Evolutionary conservation across 2,888 invertebrate genomes (phyloP).

Genomic region (Amblyjoppa fuscipennis): DNA sequence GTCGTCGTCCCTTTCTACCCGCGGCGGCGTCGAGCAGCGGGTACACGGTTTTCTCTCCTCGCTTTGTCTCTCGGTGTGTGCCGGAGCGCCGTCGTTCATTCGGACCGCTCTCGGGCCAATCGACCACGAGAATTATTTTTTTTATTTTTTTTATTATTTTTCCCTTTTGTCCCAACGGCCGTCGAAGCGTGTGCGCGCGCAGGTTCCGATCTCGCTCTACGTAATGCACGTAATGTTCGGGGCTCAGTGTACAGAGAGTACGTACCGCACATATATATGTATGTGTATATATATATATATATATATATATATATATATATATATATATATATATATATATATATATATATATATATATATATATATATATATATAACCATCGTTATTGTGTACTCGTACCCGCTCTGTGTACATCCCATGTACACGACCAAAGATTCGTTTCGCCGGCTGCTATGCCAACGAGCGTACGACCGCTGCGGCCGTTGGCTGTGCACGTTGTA

Average conservation of each 20-base stretch:
- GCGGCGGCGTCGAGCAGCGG: constrained; percentile 37
- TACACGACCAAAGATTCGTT: constrained; percentile 53
- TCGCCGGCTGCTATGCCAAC: constrained; percentile 50
- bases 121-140: constrained; percentile 65
- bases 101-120: constrained; percentile 66
- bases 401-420: constrained; percentile 3
- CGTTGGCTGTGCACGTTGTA: constrained; percentile 17
- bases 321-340: background rate
- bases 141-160: constrained; percentile 38
- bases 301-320: background rate
- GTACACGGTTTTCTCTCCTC: constrained; percentile 41
- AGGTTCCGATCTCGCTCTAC: constrained; percentile 40
- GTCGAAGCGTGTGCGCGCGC: constrained; percentile 16
- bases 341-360: constrained; percentile 1
- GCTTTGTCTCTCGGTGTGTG: constrained; percentile 64
- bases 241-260: constrained; percentile 43
- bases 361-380: background rate
- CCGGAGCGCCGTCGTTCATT: constrained; percentile 66
- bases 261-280: background rate
- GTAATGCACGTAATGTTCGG: constrained; percentile 54
- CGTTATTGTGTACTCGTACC: constrained; percentile 2
- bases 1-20: constrained; percentile 65
- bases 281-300: background rate
- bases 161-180: constrained; percentile 20
- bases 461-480: constrained; percentile 20